Evolutionary conservation across 2,797 vertebrate species (phyloP).

Genomic region (Meda fulgida): DNA sequence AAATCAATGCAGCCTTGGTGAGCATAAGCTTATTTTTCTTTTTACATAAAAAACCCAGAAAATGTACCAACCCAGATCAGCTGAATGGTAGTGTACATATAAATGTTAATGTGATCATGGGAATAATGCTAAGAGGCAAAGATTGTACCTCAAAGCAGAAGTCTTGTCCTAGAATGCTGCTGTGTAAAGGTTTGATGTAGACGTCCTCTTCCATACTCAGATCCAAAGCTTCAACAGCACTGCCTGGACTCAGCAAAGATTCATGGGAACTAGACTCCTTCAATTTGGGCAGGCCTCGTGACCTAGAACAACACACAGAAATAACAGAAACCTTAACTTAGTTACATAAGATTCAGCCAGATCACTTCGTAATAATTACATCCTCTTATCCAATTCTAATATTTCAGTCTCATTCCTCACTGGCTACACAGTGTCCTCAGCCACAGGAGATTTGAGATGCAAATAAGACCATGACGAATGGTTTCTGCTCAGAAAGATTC

Average conservation of each 20-base stretch:
- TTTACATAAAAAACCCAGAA: not conserved
- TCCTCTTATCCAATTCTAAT: conserved; percentile 1
- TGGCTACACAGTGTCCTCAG: not conserved
- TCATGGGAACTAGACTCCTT: conserved; percentile 93
- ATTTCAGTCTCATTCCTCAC: conserved; percentile 12
- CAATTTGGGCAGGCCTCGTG: conserved; percentile 87
- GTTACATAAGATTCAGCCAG: not conserved
- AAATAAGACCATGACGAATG: conserved; percentile 1
- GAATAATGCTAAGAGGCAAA: not conserved
- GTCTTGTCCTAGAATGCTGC: conserved; percentile 94
- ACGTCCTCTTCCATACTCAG: conserved; percentile 89
- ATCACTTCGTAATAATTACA: conserved; percentile 11
- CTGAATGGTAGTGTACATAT: not conserved
- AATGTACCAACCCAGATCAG: not conserved
- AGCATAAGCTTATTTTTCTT: too few relatives aligned
- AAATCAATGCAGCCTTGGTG: not conserved
- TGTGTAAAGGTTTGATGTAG: conserved; percentile 90
- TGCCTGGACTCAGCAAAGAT: conserved; percentile 89
- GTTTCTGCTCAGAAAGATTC: not conserved
- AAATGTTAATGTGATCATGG: not conserved
- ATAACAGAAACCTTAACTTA: conserved; percentile 28
- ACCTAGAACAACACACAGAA: conserved; percentile 71
- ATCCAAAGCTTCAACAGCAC: conserved; percentile 88
- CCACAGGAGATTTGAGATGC: not conserved
- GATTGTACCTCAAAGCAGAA: conserved; percentile 95